These are phyloP conservation scores for Hesperophylax magnus DNA, from an alignment of 1,140 invertebrate species.

Conservation along the genomic window DNA sequence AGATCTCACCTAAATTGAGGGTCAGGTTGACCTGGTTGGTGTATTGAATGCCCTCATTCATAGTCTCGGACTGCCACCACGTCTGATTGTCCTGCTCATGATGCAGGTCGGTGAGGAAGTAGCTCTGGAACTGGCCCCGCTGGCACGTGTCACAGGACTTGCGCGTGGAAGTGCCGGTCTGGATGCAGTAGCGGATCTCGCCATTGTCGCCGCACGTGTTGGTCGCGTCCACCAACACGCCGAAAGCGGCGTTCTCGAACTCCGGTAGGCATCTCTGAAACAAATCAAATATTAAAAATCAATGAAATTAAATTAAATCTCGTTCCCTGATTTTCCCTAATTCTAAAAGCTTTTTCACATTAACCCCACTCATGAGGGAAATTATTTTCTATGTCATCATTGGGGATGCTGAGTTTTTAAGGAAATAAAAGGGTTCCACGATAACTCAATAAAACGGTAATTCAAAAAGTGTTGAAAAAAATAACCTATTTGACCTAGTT, in stretches of 20 bases:
- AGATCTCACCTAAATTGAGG: conserved; percentile 83
- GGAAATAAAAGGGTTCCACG: no score
- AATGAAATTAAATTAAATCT: no score
- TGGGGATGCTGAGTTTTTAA: no score
- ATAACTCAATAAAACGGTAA: no score
- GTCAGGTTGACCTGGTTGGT: conserved; percentile 95
- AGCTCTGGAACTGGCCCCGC: conserved; percentile 79
- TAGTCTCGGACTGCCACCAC: conserved; percentile 99
- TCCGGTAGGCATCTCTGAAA: conserved; percentile 92
- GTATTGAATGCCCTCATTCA: conserved; percentile 92
- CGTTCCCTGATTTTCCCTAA: no score
- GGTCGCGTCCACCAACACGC: conserved; percentile 88
- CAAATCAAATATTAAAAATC: neutral
- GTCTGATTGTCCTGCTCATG: conserved; percentile 90
- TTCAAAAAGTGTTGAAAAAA: no score
- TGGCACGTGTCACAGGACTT: conserved; percentile 78
- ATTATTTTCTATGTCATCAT: no score
- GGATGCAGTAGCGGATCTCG: conserved; percentile 87
- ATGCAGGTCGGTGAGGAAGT: conserved; percentile 93
- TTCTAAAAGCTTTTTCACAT: no score
- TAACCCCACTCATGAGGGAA: no score
- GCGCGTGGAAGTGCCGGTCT: conserved; percentile 79
- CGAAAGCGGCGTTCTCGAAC: conserved; percentile 97
- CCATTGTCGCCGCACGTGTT: conserved; percentile 93
- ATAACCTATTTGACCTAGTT: no score